Conservation (phyloP, 2,888 invertebrate species). For the Folsomia manolachei region DNA sequence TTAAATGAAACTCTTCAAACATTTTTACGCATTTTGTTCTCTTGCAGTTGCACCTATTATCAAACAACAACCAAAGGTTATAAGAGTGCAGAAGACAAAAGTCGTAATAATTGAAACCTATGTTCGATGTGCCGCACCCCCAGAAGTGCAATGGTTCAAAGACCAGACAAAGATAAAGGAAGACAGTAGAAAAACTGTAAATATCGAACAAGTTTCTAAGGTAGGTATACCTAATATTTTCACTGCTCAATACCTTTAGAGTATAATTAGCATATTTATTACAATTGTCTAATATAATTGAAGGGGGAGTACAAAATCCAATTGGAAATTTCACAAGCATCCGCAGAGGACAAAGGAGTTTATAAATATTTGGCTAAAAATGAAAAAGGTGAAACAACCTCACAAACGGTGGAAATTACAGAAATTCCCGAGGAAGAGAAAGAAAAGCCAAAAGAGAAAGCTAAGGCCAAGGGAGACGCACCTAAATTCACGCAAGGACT, state of each 20-base stretch:
- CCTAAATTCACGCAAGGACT: constrained; percentile 77
- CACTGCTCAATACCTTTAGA: not conserved
- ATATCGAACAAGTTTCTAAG: constrained; percentile 75
- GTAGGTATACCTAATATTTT: constrained; percentile 55
- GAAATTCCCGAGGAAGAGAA: constrained; percentile 75
- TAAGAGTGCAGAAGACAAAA: constrained; percentile 83
- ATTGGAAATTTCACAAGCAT: constrained; percentile 81
- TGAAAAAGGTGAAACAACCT: constrained; percentile 87
- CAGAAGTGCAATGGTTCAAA: constrained; percentile 90
- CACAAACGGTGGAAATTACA: constrained; percentile 80
- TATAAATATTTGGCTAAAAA: constrained; percentile 89
- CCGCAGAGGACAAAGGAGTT: constrained; percentile 76
- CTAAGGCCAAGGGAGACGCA: constrained; percentile 64
- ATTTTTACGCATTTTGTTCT: not conserved
- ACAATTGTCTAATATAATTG: too few species aligned
- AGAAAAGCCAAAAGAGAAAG: constrained; percentile 55
- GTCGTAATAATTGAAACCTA: constrained; percentile 90
- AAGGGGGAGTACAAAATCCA: constrained; percentile 86
- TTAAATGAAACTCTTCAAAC: constrained; percentile 17
- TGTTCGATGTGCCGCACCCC: constrained; percentile 89
- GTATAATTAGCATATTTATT: not conserved
- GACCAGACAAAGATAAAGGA: constrained; percentile 75
- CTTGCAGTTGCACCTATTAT: constrained; percentile 81
- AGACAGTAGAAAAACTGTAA: constrained; percentile 71
- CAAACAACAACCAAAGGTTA: constrained; percentile 85